A percentile compares a stretch with the other conserved stretches of the same genome.
Evolutionary conservation across 2,797 vertebrate genomes (phyloP).

Genomic region (Nasua narica): DNA sequence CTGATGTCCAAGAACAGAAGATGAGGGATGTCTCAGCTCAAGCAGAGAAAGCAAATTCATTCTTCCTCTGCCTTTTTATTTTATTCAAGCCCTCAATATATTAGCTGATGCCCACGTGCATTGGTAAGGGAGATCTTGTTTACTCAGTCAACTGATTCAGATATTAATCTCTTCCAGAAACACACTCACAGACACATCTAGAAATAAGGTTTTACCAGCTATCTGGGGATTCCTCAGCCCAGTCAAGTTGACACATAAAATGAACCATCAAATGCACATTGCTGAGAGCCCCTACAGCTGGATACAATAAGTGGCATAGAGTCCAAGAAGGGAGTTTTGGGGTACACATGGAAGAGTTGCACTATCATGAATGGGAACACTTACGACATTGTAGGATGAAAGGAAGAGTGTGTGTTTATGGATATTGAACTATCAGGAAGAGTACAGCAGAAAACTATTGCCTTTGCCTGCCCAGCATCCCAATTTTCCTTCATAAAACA

Average conservation of each 20-base stretch:
- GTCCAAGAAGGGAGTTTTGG: not conserved
- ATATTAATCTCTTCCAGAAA: not conserved
- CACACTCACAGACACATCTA: not conserved
- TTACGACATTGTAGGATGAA: not conserved
- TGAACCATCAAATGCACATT: not conserved
- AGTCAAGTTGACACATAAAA: not conserved
- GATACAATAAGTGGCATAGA: not conserved
- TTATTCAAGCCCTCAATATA: not conserved
- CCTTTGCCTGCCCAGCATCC: not conserved
- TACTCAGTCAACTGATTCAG: not conserved
- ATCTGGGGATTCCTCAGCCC: not conserved
- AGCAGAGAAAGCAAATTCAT: not conserved
- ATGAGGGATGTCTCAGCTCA: not conserved
- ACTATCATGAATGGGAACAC: not conserved
- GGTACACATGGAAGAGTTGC: not conserved
- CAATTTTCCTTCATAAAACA: not conserved
- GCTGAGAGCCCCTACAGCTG: not conserved
- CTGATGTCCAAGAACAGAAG: not conserved
- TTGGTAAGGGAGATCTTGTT: not conserved
- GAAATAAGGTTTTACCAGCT: not conserved
- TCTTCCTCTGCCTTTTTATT: not conserved
- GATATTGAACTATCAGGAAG: not conserved
- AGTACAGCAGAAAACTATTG: not conserved
- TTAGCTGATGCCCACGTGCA: not conserved
- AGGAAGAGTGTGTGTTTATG: not conserved